These are phyloP conservation scores for Oryctolagus cuniculus DNA, from an alignment of 2,113 vertebrate genomes.

Conservation along the genomic window mOryCun1.1 NC_091447.1:5221501-5222000, in stretches of 20 bases:
- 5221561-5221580: background rate
- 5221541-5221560: background rate
- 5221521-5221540: background rate
- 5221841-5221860: background rate
- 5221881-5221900: background rate
- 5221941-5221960: conserved; percentile 13
- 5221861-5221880: background rate
- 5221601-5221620: background rate
- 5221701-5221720: background rate
- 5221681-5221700: background rate
- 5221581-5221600: background rate
- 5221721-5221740: background rate
- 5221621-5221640: background rate
- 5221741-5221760: background rate
- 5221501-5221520: background rate
- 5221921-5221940: background rate
- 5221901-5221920: background rate
- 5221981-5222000: conserved; percentile 57
- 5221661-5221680: background rate
- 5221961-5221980: conserved; percentile 8
- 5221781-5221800: background rate
- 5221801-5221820: background rate
- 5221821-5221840: background rate
- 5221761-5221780: background rate
- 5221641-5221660: background rate